Conservation (phyloP, 2,113 vertebrate genomes). For the Pterophyllum scalare region DNA sequence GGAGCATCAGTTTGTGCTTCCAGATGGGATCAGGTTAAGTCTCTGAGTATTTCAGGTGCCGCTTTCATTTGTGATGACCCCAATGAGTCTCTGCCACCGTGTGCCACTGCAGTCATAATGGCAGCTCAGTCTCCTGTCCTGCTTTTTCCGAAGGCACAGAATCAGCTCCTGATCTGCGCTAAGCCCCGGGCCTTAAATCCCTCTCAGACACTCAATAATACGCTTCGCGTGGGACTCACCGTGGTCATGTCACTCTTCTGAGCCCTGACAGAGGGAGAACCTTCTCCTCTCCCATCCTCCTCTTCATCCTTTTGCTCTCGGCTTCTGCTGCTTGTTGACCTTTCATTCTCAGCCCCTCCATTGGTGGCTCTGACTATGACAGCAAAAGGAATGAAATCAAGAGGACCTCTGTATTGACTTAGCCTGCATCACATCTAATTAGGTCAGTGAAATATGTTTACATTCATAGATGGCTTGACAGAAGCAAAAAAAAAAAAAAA, state of each 20-base stretch:
- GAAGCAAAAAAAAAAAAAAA: background rate
- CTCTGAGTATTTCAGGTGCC: conserved; percentile 1
- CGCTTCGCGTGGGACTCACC: conserved; percentile 57
- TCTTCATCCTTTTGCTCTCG: conserved; percentile 2
- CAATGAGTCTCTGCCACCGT: conserved; percentile 7
- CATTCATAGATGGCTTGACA: background rate
- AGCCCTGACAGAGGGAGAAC: conserved; percentile 47
- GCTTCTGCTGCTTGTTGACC: conserved; percentile 8
- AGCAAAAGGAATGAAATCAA: background rate
- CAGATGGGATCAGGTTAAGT: background rate
- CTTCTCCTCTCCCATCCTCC: conserved; percentile 27
- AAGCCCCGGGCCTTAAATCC: conserved; percentile 71
- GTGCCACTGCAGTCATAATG: background rate
- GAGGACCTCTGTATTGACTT: background rate
- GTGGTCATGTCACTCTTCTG: conserved; percentile 54
- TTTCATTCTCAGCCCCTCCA: background rate
- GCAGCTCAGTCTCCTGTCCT: conserved; percentile 30
- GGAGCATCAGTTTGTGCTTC: background rate
- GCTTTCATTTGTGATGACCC: conserved; percentile 33
- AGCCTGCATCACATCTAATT: conserved; percentile 10
- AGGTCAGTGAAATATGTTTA: background rate
- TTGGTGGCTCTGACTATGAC: conserved; percentile 6
- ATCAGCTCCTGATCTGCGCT: conserved; percentile 67
- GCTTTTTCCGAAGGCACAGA: conserved; percentile 43
- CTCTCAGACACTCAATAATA: conserved; percentile 71